phyloP scores from a whole-genome alignment of 2,113 vertebrate genomes.

The Actenoides lindsayi region DNA sequence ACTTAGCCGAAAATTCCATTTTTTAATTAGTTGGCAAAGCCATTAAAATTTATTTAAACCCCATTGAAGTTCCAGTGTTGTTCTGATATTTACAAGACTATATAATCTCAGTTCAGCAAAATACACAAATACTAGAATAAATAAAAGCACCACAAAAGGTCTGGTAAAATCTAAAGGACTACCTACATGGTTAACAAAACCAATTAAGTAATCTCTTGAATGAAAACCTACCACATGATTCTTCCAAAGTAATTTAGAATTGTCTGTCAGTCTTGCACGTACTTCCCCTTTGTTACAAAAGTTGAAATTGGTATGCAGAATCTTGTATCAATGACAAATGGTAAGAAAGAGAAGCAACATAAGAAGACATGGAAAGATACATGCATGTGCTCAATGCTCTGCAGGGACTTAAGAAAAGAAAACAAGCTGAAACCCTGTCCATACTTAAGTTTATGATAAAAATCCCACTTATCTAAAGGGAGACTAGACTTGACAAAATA shows the following conservation, averaged over 20 bases:
- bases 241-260: neutral
- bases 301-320: neutral
- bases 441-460: neutral
- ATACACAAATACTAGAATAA: neutral
- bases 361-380: neutral
- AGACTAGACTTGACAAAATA: neutral
- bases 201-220: neutral
- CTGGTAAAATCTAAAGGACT: neutral
- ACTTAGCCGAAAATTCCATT: neutral
- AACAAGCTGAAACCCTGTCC: neutral
- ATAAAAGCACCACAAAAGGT: neutral
- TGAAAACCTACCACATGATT: neutral
- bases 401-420: neutral
- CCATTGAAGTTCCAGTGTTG: neutral
- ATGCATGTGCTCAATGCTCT: neutral
- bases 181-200: neutral
- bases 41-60: neutral
- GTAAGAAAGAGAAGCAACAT: neutral
- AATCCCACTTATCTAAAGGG: neutral
- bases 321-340: neutral
- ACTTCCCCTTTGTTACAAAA: neutral
- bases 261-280: neutral
- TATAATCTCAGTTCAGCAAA: neutral
- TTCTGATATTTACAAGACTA: neutral
- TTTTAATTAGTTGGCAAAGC: neutral